Evolutionary conservation across 2,888 invertebrate genomes (phyloP).

Genomic region (Lepetodrilus schrolli): DNA sequence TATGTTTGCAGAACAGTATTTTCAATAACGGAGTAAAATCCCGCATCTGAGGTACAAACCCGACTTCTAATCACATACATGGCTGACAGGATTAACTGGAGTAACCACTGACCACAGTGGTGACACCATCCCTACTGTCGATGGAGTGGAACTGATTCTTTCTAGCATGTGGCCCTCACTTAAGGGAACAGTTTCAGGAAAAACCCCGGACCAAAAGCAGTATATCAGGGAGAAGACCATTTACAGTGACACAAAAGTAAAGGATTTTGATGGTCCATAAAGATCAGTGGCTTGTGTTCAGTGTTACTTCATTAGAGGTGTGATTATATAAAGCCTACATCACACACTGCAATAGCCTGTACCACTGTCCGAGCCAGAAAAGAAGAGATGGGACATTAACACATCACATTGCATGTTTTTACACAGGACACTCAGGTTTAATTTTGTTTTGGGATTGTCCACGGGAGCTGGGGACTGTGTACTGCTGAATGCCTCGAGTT

Average conservation of each 20-base stretch:
- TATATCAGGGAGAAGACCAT: conserved; percentile 2
- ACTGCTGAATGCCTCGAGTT: not conserved
- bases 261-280: conserved; percentile 21
- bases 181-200: conserved; percentile 12
- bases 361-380: not conserved
- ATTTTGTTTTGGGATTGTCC: conserved; percentile 3
- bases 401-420: conserved; percentile 15
- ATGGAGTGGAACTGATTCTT: not conserved
- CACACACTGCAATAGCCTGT: conserved; percentile 6
- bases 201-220: not conserved
- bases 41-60: too few species aligned
- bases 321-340: conserved; percentile 24
- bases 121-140: too few species aligned
- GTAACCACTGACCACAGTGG: too few species aligned
- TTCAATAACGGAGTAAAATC: not conserved
- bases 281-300: not conserved
- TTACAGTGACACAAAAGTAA: conserved; percentile 16
- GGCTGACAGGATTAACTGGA: too few species aligned
- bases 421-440: not conserved
- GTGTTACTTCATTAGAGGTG: conserved; percentile 22
- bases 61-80: too few species aligned
- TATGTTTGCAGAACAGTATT: not conserved
- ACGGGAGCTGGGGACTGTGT: not conserved
- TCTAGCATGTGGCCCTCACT: not conserved
- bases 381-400: not conserved